Evolutionary conservation across 1,140 invertebrate species (phyloP).

Genomic region (Drosophila nigromelanica): DNA sequence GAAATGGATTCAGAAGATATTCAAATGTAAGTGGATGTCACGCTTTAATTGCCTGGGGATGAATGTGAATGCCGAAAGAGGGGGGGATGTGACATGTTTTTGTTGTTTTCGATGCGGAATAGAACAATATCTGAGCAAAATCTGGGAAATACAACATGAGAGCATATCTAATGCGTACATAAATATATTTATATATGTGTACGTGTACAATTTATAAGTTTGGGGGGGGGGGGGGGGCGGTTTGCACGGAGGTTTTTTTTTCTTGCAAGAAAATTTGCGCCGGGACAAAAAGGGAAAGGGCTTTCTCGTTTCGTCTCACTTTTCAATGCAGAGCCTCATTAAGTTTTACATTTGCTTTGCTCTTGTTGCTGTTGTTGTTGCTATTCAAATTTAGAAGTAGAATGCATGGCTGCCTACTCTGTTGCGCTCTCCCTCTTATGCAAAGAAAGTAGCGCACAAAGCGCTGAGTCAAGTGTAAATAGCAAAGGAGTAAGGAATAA

Average conservation of each 20-base stretch:
- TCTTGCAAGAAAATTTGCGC: conserved; percentile 24
- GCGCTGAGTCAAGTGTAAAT: conserved; percentile 41
- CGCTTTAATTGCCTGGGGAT: conserved; percentile 27
- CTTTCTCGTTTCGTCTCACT: conserved; percentile 40
- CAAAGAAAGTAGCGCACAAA: conserved; percentile 34
- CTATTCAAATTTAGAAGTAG: conserved; percentile 75
- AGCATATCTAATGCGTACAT: background rate
- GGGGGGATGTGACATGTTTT: background rate
- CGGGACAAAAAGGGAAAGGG: conserved; percentile 35
- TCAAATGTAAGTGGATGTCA: conserved; percentile 26
- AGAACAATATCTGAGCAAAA: conserved; percentile 4
- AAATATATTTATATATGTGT: background rate
- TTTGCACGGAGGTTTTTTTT: conserved; percentile 2
- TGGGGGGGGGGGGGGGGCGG: too few species aligned
- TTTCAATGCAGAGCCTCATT: conserved; percentile 63
- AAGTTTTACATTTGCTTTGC: conserved; percentile 68
- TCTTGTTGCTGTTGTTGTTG: conserved; percentile 47
- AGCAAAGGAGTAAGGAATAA: conserved; percentile 12
- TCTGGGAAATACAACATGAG: background rate
- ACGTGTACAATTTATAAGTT: too few species aligned
- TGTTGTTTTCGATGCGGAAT: background rate
- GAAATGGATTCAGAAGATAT: conserved; percentile 16
- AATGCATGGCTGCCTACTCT: conserved; percentile 47
- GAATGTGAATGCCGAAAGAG: background rate
- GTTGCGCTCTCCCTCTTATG: background rate